These are phyloP conservation scores for Pyrrhosoma nymphula DNA, from an alignment of 2,888 invertebrate species.

Conservation along the genomic window DNA sequence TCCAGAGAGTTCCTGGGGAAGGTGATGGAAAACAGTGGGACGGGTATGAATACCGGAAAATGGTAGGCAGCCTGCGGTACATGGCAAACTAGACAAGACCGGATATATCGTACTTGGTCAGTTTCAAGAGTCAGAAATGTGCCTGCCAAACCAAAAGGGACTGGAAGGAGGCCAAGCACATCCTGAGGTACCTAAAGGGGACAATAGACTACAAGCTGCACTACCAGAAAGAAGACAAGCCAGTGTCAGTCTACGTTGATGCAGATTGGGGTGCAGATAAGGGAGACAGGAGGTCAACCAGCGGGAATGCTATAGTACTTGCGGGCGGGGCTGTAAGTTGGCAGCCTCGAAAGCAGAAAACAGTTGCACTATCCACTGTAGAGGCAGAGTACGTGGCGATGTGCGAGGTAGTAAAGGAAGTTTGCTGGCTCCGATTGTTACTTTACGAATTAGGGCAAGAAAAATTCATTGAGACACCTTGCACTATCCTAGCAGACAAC, in stretches of 20 bases:
- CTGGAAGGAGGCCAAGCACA: constrained; percentile 70
- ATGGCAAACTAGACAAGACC: constrained; percentile 64
- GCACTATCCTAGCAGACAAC: constrained; percentile 71
- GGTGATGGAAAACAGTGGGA: constrained; percentile 7
- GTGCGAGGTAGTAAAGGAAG: constrained; percentile 69
- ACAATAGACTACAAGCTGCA: constrained; percentile 63
- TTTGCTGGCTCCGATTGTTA: constrained; percentile 70
- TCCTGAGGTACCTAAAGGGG: constrained; percentile 70
- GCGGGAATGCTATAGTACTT: constrained; percentile 52
- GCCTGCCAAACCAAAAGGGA: constrained; percentile 46
- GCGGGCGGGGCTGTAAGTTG: constrained; percentile 70
- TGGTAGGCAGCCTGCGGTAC: constrained; percentile 66
- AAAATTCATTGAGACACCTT: constrained; percentile 61
- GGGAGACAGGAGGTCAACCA: constrained; percentile 68
- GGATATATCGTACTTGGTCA: constrained; percentile 68
- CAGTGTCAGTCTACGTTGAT: constrained; percentile 71
- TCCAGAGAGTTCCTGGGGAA: constrained; percentile 26
- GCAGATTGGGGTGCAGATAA: constrained; percentile 71
- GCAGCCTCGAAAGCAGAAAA: constrained; percentile 69
- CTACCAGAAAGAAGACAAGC: constrained; percentile 46
- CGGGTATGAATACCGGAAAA: constrained; percentile 6
- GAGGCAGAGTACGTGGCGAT: constrained; percentile 72
- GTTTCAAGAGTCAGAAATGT: constrained; percentile 66
- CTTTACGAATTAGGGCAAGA: constrained; percentile 69
- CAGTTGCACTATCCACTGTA: constrained; percentile 71